phyloP scores from a whole-genome alignment of 2,113 vertebrate species.

The Ceyx melanurus region DNA sequence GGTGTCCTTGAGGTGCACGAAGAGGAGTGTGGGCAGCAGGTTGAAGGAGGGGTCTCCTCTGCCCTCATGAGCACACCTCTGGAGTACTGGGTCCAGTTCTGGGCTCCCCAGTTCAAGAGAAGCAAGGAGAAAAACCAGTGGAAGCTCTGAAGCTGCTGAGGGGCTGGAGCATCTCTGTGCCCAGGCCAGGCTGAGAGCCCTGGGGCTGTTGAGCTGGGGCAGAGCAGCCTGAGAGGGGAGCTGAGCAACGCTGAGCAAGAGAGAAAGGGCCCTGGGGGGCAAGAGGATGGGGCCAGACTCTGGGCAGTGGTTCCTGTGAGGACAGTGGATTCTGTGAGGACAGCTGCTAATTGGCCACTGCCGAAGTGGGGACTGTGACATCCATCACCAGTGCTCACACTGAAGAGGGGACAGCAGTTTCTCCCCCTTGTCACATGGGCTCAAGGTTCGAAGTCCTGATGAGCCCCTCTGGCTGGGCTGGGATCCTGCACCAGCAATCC shows the following conservation, averaged over 20 bases:
- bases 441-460: not conserved
- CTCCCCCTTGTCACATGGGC: rapidly evolving
- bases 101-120: not conserved
- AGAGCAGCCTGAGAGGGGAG: too few species aligned
- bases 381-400: rapidly evolving
- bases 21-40: not conserved
- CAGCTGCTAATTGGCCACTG: not conserved
- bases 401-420: rapidly evolving
- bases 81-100: not conserved
- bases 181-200: too few species aligned
- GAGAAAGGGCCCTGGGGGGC: too few species aligned
- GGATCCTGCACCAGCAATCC: not conserved
- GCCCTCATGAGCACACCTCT: not conserved
- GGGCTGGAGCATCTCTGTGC: too few species aligned
- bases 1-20: not conserved
- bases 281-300: too few species aligned
- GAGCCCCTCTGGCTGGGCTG: not conserved
- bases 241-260: too few species aligned
- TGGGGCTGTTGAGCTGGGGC: too few species aligned
- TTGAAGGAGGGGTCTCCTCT: not conserved
- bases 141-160: too few species aligned
- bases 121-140: too few species aligned
- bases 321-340: not conserved
- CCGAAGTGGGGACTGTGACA: not conserved
- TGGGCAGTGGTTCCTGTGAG: not conserved